A percentile compares a stretch with the other conserved stretches of the same genome.
These are phyloP conservation scores for Eulimnadia texana DNA, from an alignment of 1,140 invertebrate species.

Conservation along the genomic window DNA sequence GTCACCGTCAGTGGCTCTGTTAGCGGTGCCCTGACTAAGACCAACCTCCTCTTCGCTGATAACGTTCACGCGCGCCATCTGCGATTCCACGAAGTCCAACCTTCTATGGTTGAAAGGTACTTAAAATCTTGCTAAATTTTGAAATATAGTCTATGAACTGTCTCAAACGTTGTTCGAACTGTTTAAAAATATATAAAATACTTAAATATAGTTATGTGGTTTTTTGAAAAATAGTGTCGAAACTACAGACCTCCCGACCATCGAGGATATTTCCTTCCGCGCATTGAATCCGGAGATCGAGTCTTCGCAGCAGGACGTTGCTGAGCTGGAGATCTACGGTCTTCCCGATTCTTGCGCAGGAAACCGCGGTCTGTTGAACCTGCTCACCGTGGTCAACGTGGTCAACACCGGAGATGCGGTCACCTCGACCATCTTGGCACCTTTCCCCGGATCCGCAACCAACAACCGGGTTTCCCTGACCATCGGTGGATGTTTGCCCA, in stretches of 20 bases:
- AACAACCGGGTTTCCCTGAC: background rate
- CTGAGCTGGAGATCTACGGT: background rate
- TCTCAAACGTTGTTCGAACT: no score
- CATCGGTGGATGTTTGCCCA: background rate
- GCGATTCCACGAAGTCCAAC: no score
- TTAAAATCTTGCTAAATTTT: no score
- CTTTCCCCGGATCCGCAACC: background rate
- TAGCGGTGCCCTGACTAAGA: no score
- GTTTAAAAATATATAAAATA: no score
- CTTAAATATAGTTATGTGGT: no score
- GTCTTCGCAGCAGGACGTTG: background rate
- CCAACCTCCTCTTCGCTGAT: no score
- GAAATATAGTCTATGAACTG: no score
- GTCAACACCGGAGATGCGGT: background rate
- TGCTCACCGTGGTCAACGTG: background rate
- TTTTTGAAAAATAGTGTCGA: no score
- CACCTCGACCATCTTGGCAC: background rate
- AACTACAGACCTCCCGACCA: background rate
- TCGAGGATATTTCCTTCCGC: background rate
- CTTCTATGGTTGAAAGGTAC: no score
- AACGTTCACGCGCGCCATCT: no score
- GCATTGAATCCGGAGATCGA: background rate
- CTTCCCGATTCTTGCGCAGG: background rate
- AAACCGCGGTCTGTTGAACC: background rate
- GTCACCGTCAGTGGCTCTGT: no score